Evolutionary conservation across 2,113 vertebrate genomes (phyloP).

Genomic region (Chelonoidis abingdonii): DNA sequence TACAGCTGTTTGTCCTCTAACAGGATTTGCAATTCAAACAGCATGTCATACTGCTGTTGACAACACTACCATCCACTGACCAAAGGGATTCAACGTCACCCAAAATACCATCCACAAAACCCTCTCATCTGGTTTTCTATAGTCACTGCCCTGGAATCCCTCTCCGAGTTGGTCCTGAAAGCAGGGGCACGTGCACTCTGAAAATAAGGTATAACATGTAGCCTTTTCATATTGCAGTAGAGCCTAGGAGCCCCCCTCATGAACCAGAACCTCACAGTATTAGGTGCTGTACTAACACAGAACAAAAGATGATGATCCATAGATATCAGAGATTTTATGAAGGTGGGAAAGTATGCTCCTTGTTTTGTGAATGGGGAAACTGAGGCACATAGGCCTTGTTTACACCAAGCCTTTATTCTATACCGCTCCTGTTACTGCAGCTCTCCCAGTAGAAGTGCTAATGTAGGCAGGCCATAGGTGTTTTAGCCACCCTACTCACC

Average conservation of each 20-base stretch:
- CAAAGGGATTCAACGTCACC: background rate
- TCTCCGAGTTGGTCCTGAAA: background rate
- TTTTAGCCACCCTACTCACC: background rate
- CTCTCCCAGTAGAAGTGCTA: background rate
- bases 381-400: background rate
- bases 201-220: background rate
- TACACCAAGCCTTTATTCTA: background rate
- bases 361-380: background rate
- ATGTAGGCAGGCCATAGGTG: background rate
- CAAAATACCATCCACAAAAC: background rate
- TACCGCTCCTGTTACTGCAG: background rate
- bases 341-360: background rate
- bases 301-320: background rate
- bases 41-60: background rate
- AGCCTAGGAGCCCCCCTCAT: background rate
- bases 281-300: background rate
- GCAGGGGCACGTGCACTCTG: fast-evolving
- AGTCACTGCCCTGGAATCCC: background rate
- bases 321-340: background rate
- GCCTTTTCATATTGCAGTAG: background rate
- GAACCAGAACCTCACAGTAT: background rate
- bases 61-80: background rate
- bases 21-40: background rate
- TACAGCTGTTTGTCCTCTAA: background rate
- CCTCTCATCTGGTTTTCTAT: background rate